Conservation (phyloP, 2,888 invertebrate genomes). For the Macroteleia sp. region DNA sequence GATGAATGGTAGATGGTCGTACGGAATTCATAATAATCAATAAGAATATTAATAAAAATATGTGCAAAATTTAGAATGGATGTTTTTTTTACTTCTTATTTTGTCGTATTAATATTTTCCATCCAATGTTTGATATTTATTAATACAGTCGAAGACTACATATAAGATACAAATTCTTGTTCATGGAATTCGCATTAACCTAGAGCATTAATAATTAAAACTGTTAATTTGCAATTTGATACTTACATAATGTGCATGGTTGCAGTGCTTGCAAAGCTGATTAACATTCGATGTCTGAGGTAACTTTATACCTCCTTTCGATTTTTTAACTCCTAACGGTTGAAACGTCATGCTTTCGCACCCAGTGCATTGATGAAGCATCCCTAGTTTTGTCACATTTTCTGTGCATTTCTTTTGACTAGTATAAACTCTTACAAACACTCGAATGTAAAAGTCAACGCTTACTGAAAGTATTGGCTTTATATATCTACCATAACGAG, state of each 20-base stretch:
- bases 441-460: constrained; percentile 97
- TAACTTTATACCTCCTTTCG: constrained; percentile 86
- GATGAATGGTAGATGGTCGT: too few relatives aligned
- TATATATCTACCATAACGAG: constrained; percentile 96
- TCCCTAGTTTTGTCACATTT: constrained; percentile 93
- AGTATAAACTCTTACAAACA: constrained; percentile 93
- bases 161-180: constrained; percentile 1
- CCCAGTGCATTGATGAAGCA: constrained; percentile 95
- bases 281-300: constrained; percentile 89
- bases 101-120: too few relatives aligned
- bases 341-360: constrained; percentile 93
- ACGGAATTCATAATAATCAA: too few relatives aligned
- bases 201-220: too few relatives aligned
- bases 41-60: too few relatives aligned
- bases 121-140: too few relatives aligned
- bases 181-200: too few relatives aligned
- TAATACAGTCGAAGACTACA: too few relatives aligned
- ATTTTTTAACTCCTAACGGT: constrained; percentile 88
- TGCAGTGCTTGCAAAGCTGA: constrained; percentile 90
- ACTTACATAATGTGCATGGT: constrained; percentile 89
- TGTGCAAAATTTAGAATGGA: too few relatives aligned
- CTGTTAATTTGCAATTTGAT: too few relatives aligned
- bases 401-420: constrained; percentile 94
- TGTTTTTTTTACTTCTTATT: too few relatives aligned
- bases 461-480: constrained; percentile 95